Percentiles rank a stretch among this genome's conserved stretches.
phyloP scores from a whole-genome alignment of 2,797 vertebrate species.

The Dromococcyx pavoninus region DNA sequence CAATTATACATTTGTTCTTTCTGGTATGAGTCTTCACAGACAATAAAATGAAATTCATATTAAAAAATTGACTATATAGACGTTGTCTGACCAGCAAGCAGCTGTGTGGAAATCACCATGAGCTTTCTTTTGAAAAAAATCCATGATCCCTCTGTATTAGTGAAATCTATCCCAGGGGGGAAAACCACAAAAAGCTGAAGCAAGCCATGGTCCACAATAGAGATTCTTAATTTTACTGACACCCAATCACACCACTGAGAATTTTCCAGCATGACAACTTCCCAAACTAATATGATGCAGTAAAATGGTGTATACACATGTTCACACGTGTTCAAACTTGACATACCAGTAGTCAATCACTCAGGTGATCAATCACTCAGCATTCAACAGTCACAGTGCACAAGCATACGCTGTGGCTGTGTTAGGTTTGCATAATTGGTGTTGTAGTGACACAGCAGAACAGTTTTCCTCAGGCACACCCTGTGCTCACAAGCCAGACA shows the following conservation, averaged over 20 bases:
- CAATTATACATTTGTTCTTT: background rate
- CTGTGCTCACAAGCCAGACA: background rate
- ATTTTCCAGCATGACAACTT: background rate
- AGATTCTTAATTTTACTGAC: background rate
- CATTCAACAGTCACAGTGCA: background rate
- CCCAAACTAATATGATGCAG: background rate
- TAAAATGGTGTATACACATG: accelerated
- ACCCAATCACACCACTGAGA: background rate
- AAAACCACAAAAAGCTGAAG: background rate
- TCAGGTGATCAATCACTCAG: background rate
- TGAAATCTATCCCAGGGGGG: background rate
- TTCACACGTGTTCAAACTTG: background rate
- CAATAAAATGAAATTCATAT: background rate
- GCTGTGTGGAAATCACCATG: background rate
- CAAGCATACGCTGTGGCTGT: background rate
- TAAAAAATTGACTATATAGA: accelerated
- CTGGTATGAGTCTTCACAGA: background rate
- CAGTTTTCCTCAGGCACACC: background rate
- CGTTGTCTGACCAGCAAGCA: background rate
- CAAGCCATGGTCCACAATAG: background rate
- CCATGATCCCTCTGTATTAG: background rate
- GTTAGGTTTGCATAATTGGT: background rate
- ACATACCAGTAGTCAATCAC: background rate
- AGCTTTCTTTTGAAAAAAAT: background rate
- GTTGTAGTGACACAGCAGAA: background rate